Conservation (phyloP, 2,888 invertebrate species). For the Drosophila barbarae region DNA sequence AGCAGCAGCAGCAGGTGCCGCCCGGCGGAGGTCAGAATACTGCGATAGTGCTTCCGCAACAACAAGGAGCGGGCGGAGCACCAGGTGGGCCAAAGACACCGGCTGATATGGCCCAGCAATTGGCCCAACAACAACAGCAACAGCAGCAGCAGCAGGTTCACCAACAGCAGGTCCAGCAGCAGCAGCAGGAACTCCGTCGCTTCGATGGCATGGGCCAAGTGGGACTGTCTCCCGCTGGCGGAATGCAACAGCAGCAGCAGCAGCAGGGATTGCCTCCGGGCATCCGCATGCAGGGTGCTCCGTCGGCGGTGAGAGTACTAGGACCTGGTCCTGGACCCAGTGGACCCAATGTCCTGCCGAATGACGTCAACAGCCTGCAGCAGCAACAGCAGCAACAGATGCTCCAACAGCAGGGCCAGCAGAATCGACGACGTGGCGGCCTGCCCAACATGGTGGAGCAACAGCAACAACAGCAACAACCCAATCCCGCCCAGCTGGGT, state of each 20-base stretch:
- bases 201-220: constrained; percentile 74
- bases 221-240: constrained; percentile 46
- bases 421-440: constrained; percentile 61
- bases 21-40: constrained; percentile 57
- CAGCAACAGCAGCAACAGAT: constrained; percentile 63
- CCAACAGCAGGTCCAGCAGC: constrained; percentile 51
- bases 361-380: constrained; percentile 64
- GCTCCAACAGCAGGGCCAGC: constrained; percentile 64
- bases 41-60: constrained; percentile 65
- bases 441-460: constrained; percentile 60
- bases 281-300: constrained; percentile 77
- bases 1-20: constrained; percentile 38
- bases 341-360: constrained; percentile 49
- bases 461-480: constrained; percentile 55
- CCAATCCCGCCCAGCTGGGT: constrained; percentile 70
- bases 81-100: constrained; percentile 63
- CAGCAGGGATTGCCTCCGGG: constrained; percentile 72
- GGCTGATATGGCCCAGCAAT: constrained; percentile 68
- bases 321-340: constrained; percentile 46
- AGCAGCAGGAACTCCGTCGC: constrained; percentile 76
- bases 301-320: constrained; percentile 70
- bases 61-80: constrained; percentile 45
- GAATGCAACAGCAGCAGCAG: constrained; percentile 32
- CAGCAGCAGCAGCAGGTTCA: constrained; percentile 58
- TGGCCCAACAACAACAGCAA: constrained; percentile 56